These are phyloP conservation scores for Spodoptera picta DNA, from an alignment of 2,888 invertebrate genomes.

Conservation along the genomic window DNA sequence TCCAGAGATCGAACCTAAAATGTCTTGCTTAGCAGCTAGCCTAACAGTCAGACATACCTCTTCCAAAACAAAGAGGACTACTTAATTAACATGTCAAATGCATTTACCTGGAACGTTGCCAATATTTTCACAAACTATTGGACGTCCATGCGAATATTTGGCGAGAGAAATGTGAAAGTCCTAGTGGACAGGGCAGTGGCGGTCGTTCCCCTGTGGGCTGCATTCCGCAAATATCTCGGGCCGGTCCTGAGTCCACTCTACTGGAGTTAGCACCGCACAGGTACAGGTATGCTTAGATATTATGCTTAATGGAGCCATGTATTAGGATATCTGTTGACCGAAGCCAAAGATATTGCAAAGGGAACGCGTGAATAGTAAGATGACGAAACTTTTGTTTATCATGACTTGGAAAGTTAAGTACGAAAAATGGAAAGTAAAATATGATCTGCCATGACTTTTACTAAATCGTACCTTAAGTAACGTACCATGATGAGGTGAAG, in stretches of 20 bases:
- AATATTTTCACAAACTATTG: conserved; percentile 10
- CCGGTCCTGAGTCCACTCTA: conserved; percentile 36
- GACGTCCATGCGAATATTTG: conserved; percentile 29
- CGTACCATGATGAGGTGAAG: too few relatives aligned
- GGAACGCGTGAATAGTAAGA: too few relatives aligned
- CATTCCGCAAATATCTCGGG: conserved; percentile 51
- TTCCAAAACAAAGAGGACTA: too few relatives aligned
- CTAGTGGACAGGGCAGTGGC: conserved; percentile 56
- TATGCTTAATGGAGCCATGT: conserved; percentile 27
- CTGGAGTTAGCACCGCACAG: conserved; percentile 30
- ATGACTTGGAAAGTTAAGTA: too few relatives aligned
- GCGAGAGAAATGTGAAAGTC: conserved; percentile 60
- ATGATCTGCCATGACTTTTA: too few relatives aligned
- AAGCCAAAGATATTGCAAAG: background rate
- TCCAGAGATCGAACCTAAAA: too few relatives aligned
- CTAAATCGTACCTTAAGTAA: too few relatives aligned
- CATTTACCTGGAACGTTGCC: background rate
- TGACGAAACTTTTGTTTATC: too few relatives aligned
- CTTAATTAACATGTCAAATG: background rate
- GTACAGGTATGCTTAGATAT: conserved; percentile 14
- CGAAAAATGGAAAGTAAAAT: too few relatives aligned
- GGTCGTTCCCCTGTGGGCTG: conserved; percentile 57
- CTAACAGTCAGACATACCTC: too few relatives aligned
- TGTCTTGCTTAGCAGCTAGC: too few relatives aligned
- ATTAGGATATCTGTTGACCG: conserved; percentile 23